phyloP scores from a whole-genome alignment of 2,797 vertebrate species.

The Tachyglossus aculeatus region DNA sequence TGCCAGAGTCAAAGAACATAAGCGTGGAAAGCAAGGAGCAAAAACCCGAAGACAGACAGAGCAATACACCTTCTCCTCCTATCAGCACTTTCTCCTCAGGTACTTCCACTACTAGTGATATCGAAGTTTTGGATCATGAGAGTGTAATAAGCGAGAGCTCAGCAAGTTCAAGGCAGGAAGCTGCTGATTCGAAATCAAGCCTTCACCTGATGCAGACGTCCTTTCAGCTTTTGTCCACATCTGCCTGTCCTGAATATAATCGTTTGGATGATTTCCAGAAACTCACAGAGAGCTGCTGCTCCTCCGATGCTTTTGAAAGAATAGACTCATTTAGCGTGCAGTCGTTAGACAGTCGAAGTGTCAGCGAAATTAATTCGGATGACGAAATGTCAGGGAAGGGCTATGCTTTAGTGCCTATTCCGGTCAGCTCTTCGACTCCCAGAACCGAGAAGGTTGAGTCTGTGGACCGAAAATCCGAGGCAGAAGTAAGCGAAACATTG shows the following conservation, averaged over 20 bases:
- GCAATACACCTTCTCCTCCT: constrained; percentile 94
- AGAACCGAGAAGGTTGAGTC: constrained; percentile 50
- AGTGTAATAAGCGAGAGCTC: constrained; percentile 99
- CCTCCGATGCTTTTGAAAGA: constrained; percentile 96
- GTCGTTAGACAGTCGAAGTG: constrained; percentile 94
- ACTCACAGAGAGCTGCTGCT: constrained; percentile 93
- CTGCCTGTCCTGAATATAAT: constrained; percentile 89
- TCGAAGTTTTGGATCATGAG: constrained; percentile 97
- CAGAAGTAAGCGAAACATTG: constrained; percentile 68
- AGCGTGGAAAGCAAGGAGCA: constrained; percentile 85
- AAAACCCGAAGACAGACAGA: constrained; percentile 93
- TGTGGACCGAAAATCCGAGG: constrained; percentile 65
- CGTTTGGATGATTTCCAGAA: constrained; percentile 94
- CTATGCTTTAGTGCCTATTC: constrained; percentile 82
- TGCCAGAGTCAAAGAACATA: constrained; percentile 78
- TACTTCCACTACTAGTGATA: constrained; percentile 97
- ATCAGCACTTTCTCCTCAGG: constrained; percentile 96
- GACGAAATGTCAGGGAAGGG: constrained; percentile 89
- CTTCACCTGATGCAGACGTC: constrained; percentile 96
- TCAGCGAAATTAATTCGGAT: constrained; percentile 97
- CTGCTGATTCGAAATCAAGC: constrained; percentile 86
- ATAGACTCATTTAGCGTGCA: constrained; percentile 97
- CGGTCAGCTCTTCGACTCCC: constrained; percentile 70
- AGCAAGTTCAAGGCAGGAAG: constrained; percentile 93
- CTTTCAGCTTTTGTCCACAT: constrained; percentile 93